Base-by-base conservation (phyloP, 2,888 invertebrate genomes). In the Sphaerophoria taeniata region DNA sequence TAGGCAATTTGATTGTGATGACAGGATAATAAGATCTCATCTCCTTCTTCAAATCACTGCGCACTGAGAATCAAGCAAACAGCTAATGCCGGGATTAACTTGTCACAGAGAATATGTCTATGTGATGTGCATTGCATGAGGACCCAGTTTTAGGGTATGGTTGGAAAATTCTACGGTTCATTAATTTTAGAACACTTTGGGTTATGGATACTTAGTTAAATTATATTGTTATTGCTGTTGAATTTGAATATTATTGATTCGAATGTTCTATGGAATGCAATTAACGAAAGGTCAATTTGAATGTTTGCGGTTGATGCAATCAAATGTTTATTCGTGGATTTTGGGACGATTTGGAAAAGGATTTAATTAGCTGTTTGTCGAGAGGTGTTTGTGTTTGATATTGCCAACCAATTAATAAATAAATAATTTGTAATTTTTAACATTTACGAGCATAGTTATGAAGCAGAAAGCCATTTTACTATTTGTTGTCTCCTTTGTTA, bases 21-120 rank as follows among this genome's bases (percentile, higher is more conserved):
- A 76, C 84, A 81, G 80, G 76, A 85, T 81, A 80, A 85, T 85
- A 80, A 76, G 84, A 72, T 81, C 72, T 69, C 79, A 78, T 63
- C 24, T 24, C 58, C 70, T 60, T 74, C 53, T 12, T 74, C 74
- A 74, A 51, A 47, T 60, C 36, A 33, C 7, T 34, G 67, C n/a
- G 36, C 34, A 49, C 16, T 36, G 60, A 39, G 58, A 73, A 73
- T 73, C 53, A 55, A 53, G 60, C 72, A 60, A 61, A 55, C 39
- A 61, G 76, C 84, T 76, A 63, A 85, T 61, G 39, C 43, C 43
- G 67, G 76, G 84, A 85, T 85, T 81, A 85, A 61, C 84, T 69
- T 76, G 84, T 85, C 84, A 81, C 55, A 69, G 79, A 47, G 43
- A 58, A 77, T 61, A 31, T 72, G 81, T 70, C 77, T 65, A 58